Evolutionary conservation across 1,140 invertebrate species (phyloP).

Genomic region (Drosophila oshimai): DNA sequence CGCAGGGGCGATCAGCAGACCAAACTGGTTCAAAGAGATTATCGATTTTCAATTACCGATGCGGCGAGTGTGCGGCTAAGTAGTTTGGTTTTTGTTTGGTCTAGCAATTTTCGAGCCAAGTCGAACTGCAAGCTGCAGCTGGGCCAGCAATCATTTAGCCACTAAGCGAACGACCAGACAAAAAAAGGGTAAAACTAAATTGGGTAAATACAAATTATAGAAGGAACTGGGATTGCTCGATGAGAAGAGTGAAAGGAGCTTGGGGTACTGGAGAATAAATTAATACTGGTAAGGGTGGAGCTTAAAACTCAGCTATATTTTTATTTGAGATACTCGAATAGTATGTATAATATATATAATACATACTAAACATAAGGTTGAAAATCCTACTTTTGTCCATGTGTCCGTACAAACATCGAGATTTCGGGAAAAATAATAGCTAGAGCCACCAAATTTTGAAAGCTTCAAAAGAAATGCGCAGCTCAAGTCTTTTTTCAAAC

Average conservation of each 20-base stretch:
- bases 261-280: no score
- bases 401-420: no score
- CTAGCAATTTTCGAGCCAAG: slow-evolving; percentile 70
- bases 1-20: slow-evolving; percentile 29
- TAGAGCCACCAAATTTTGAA: no score
- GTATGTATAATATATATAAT: no score
- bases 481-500: no score
- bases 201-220: slow-evolving; percentile 31
- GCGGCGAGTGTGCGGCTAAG: slow-evolving; percentile 76
- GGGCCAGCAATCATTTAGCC: slow-evolving; percentile 48
- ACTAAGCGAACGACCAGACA: slow-evolving; percentile 21
- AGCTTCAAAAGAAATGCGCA: no score
- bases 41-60: slow-evolving; percentile 79
- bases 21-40: slow-evolving; percentile 80
- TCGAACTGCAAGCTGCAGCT: slow-evolving; percentile 66
- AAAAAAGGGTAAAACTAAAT: slow-evolving; percentile 15
- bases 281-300: no score
- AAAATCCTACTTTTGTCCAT: no score
- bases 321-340: no score
- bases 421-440: no score
- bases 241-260: not conserved
- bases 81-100: slow-evolving; percentile 81
- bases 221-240: not conserved
- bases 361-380: no score
- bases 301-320: no score